A percentile compares a stretch with the other conserved stretches of the same genome.
Conservation (phyloP, 2,113 vertebrate species). For the Panurus biarmicus region DNA sequence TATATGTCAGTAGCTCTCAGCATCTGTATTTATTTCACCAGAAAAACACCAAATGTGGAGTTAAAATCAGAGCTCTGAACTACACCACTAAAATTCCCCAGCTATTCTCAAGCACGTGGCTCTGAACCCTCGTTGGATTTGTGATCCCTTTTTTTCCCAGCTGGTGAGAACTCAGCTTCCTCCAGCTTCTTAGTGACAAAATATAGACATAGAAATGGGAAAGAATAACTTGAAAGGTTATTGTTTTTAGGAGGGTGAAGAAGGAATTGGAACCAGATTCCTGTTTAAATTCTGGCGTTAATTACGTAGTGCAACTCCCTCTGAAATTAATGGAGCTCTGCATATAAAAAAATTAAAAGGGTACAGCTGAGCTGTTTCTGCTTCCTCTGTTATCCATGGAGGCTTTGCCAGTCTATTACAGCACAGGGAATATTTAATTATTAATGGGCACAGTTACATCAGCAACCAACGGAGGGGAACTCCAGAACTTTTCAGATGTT, state of each 20-base stretch:
- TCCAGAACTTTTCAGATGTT: neutral
- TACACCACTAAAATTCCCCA: neutral
- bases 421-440: slow-evolving; percentile 29
- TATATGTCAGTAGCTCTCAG: neutral
- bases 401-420: slow-evolving; percentile 10
- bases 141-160: neutral
- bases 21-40: neutral
- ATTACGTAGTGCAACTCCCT: slow-evolving; percentile 27
- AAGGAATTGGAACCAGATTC: slow-evolving; percentile 43
- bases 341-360: neutral
- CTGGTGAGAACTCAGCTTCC: neutral
- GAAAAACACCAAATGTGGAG: neutral
- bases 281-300: slow-evolving; percentile 35
- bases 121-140: neutral
- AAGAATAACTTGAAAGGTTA: neutral
- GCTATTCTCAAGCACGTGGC: neutral
- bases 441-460: neutral
- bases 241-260: slow-evolving; percentile 2
- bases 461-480: neutral
- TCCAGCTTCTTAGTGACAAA: neutral
- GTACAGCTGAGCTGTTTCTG: slow-evolving; percentile 14
- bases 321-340: slow-evolving; percentile 38
- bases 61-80: neutral
- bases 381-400: slow-evolving; percentile 8
- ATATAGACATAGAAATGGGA: neutral